Percentiles rank a stretch among this genome's conserved stretches.
phyloP scores from a whole-genome alignment of 2,113 vertebrate genomes.

The Furnarius figulus region DNA sequence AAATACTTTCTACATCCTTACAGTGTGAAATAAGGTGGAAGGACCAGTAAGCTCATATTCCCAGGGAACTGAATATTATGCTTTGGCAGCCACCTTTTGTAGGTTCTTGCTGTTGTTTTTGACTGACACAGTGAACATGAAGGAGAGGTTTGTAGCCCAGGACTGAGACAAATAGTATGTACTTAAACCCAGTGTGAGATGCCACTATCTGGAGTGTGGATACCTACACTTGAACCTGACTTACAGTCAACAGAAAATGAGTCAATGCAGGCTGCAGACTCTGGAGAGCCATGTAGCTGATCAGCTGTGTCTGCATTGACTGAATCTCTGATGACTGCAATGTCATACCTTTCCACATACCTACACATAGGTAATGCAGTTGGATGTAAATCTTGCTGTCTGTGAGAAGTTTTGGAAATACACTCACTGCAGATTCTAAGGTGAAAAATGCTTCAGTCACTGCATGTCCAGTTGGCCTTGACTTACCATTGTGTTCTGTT shows the following conservation, averaged over 20 bases:
- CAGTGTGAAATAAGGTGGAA: neutral
- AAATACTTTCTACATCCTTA: neutral
- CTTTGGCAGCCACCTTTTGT: neutral
- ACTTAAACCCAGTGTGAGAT: neutral
- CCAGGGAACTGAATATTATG: neutral
- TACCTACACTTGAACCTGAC: neutral
- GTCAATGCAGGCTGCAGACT: neutral
- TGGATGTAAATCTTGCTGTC: neutral
- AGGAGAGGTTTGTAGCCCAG: neutral
- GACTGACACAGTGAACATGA: accelerated
- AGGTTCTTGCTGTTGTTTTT: neutral
- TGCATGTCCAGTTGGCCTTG: neutral
- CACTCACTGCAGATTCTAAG: neutral
- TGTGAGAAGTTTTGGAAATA: neutral
- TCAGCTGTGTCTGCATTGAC: neutral
- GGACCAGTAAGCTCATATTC: neutral
- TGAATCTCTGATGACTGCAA: neutral
- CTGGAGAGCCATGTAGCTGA: neutral
- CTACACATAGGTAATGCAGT: neutral
- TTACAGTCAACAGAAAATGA: neutral
- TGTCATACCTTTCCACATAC: neutral
- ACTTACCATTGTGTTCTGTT: neutral
- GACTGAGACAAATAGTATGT: neutral
- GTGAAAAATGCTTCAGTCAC: neutral
- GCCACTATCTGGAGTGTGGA: neutral